Evolutionary conservation across 2,888 invertebrate species (phyloP), one percentile per base, ranked within the genome.

Genomic region (Catocala sponsa): DNA sequence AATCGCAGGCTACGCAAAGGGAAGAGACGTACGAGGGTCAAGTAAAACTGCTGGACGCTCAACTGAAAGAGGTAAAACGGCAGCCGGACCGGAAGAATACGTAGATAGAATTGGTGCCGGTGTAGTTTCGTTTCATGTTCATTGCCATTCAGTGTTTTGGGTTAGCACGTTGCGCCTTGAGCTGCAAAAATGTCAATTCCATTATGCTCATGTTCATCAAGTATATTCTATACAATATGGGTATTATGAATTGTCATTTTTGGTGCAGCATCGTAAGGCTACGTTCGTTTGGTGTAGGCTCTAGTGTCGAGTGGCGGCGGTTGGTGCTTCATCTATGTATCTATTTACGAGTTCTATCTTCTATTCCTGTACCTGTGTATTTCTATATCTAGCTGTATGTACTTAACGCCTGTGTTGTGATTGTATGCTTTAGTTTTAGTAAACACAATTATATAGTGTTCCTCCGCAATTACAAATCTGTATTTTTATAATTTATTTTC

Each of bases 21-120:
- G 99, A 99, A 95, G 99, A 99, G 95, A 97, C 97, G 81, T 98
- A 97, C 95, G 97, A 98, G 92, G 96, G 96, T 91, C 98, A 98
- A 95, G 97, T 98, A 89, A 98, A 98, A 96, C 95, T 97, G 87
- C 96, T 98, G 95, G 97, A 97, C 94, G 96, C 97, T 93, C 97
- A 98, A 94, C 96, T 99, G 84, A 98, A 97, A 97, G 98, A 99
- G 98, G 98, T 99, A 97, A 97, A 89, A 83, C 74, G 76, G 77
- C 75, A 75, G 76, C 80, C 68, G 79, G 66, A 80, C 82, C 82
- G 80, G 82, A 79, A 61, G 69, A 68, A 74, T 68, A 73, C 78
- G 89, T 91, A 91, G 91, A 87, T 92, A 90, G 89, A 80, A 71
- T 73, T 86, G 92, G 92, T 91, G 90, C 85, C 87, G 93, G 94